Base-by-base conservation (phyloP, 2,888 invertebrate genomes). In the Orchestes rusci region DNA sequence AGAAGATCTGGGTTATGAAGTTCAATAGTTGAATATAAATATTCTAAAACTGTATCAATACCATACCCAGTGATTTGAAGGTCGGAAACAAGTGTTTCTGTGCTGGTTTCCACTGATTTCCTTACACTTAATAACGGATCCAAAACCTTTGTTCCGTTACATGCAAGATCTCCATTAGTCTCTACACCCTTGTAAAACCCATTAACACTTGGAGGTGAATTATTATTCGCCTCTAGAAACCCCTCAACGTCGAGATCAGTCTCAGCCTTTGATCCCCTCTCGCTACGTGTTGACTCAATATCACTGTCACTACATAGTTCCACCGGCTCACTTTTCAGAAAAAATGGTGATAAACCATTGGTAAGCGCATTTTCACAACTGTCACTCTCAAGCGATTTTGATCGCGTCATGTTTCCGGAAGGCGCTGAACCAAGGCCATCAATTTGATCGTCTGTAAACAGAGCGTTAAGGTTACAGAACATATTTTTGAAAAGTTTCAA, bases 31-130 rank as follows among this genome's bases (percentile, higher is more conserved):
- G n/a, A n/a, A n/a, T n/a, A n/a, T n/a, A n/a, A n/a, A n/a, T n/a
- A n/a, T n/a, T n/a, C n/a, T n/a, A n/a, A n/a, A n/a, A n/a, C n/a
- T n/a, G n/a, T n/a, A n/a, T n/a, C n/a, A 10, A 23, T 23, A 10
- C 10, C 5, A 23, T 45, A 61, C 60, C 59, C 53, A 47, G 48
- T 43, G 37, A 55, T 39, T 29, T 53, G 33, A 37, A 61, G 63
- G 31, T 65, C 66, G 39, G 70, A 70, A 33, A 71, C 72, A 50
- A 74, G 58, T 12, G 74, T 75, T 52, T 75, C 74, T 30, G 74
- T 74, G 59, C 74, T 74, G 23, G 73, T 73, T 56, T 73, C 72
- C 33, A 65, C 61, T n/a, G 68, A 66, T 42, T 61, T 62, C 16
- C 54, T 56, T 36, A 54, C 50, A 19, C 52, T 53, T 29, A 66